These are phyloP conservation scores for Malurus melanocephalus DNA, from an alignment of 2,113 vertebrate genomes.

Conservation along the genomic window DNA sequence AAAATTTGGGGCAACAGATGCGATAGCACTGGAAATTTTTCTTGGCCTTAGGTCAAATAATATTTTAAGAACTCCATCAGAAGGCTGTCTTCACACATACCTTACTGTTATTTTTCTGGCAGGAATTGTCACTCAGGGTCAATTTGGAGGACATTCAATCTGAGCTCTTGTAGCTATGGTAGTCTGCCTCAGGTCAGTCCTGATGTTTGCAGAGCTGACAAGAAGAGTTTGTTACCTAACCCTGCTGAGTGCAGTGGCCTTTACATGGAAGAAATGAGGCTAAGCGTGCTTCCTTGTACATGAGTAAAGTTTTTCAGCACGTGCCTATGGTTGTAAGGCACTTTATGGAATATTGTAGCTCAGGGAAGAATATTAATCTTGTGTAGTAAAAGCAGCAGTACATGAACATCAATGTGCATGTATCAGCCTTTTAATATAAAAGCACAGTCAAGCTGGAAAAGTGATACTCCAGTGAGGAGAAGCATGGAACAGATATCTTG, in stretches of 20 bases:
- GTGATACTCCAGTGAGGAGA: not conserved
- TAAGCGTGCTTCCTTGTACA: not conserved
- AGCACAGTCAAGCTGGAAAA: not conserved
- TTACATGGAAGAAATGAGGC: not conserved
- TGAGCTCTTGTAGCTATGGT: not conserved
- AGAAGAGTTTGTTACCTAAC: conserved; percentile 42
- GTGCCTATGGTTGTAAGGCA: not conserved
- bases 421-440: not conserved
- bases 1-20: not conserved
- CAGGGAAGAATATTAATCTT: not conserved
- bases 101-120: conserved; percentile 49
- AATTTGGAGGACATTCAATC: not conserved
- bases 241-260: not conserved
- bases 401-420: not conserved
- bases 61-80: conserved; percentile 43
- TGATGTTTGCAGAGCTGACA: conserved; percentile 49
- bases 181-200: conserved; percentile 45
- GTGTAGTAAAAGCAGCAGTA: not conserved
- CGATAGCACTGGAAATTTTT: not conserved
- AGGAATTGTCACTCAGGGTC: conserved; percentile 49
- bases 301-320: not conserved
- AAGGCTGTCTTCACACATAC: conserved; percentile 11
- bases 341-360: not conserved
- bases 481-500: not conserved
- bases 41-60: conserved; percentile 19